Percentiles rank a stretch among this genome's conserved stretches.
Conservation (phyloP, 2,113 vertebrate species). For the Octodon degus region DNA sequence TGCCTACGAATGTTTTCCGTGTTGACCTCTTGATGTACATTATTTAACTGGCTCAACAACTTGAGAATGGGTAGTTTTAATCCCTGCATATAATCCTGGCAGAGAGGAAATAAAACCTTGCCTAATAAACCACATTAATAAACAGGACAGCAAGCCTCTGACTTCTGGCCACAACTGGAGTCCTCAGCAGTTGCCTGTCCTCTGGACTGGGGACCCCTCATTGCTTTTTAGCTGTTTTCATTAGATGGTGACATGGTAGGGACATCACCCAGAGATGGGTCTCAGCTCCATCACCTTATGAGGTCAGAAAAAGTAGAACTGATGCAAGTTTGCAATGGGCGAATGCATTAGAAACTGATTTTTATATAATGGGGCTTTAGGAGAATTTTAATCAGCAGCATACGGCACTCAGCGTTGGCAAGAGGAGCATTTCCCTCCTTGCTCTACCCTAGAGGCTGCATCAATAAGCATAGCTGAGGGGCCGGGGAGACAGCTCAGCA, state of each 20-base stretch:
- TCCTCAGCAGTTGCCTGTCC: not conserved
- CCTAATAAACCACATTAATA: not conserved
- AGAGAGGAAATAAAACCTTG: conserved; percentile 17
- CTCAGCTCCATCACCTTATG: not conserved
- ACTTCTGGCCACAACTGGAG: not conserved
- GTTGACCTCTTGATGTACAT: not conserved
- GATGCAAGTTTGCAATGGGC: not conserved
- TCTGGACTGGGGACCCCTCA: not conserved
- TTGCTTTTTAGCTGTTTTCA: not conserved
- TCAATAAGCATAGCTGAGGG: not conserved
- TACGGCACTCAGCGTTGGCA: not conserved
- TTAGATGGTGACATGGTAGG: not conserved
- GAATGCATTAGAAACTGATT: conserved; percentile 25
- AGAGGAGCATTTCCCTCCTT: not conserved
- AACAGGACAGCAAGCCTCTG: not conserved
- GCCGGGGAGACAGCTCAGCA: too few species aligned
- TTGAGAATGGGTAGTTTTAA: not conserved
- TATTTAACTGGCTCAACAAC: not conserved
- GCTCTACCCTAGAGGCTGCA: not conserved
- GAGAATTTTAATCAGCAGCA: conserved; percentile 15
- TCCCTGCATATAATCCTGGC: not conserved
- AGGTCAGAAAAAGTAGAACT: not conserved
- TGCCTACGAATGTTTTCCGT: not conserved
- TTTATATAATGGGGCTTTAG: not conserved
- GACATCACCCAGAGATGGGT: not conserved